Evolutionary conservation across 2,888 invertebrate genomes (phyloP), one percentile per base, ranked within the genome.

Genomic region (Sinohyriopsis cumingii): DNA sequence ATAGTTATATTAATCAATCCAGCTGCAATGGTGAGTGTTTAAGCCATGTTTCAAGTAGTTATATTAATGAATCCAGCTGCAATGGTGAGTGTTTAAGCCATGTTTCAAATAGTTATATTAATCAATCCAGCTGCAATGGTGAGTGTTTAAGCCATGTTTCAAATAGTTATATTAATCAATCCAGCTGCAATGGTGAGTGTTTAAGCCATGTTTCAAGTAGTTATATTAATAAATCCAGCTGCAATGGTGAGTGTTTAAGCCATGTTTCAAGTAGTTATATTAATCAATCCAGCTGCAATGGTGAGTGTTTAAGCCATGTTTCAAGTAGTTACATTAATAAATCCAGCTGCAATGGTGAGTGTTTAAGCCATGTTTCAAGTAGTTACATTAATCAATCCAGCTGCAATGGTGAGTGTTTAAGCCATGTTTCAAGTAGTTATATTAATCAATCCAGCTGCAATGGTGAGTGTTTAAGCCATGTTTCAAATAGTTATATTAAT

Each of bases 51-150:
- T 45, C 12, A 45, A 3, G 45, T 45, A 45, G 45, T 12, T 45
- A n/a, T n/a, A n/a, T n/a, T n/a, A n/a, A n/a, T n/a, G n/a, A 70
- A 77, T 33, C 72, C 79, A 56, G 73, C 69, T 56, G 54, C 65
- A 28, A 28, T 45, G 65, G 65, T 65, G 59, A 69, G 64, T 65
- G 22, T 55, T 12, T 12, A 45, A 45, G 12, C 12, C 45, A 9
- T 45, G 45, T 45, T 45, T 45, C 12, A 45, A 3, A 12, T 45
- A 45, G 45, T 12, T 45, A n/a, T n/a, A n/a, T n/a, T n/a, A n/a
- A n/a, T n/a, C n/a, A 70, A 77, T 33, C 72, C 79, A 56, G 73
- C 69, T 56, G 54, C 65, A 28, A 28, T 45, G 65, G 65, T 65
- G 59, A 69, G 64, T 65, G 22, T 55, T 12, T 12, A 45, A 45